phyloP scores from a whole-genome alignment of 2,113 vertebrate species.

The Macaca nemestrina region DNA sequence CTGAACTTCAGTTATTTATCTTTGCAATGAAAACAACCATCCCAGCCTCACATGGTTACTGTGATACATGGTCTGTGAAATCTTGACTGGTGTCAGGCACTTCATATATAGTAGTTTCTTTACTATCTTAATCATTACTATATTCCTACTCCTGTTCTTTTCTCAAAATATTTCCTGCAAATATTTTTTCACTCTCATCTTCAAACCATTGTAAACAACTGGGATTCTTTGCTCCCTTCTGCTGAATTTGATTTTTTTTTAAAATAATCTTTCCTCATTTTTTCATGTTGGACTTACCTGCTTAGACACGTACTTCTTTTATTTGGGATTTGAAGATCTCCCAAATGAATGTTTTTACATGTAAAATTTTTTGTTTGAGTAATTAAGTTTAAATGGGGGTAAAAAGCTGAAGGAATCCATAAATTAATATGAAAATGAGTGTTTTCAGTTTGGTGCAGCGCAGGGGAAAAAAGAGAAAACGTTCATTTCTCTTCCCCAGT shows the following conservation, averaged over 20 bases:
- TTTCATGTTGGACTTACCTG: not conserved
- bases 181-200: not conserved
- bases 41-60: not conserved
- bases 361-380: not conserved
- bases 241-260: conserved; percentile 1
- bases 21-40: not conserved
- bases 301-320: not conserved
- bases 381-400: not conserved
- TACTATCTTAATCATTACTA: not conserved
- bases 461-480: not conserved
- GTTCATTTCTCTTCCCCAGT: not conserved
- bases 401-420: conserved; percentile 7
- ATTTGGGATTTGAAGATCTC: not conserved
- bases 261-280: not conserved
- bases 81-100: not conserved
- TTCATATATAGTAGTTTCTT: not conserved
- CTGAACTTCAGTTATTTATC: not conserved
- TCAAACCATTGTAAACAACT: not conserved
- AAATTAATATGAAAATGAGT: conserved; percentile 28
- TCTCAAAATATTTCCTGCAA: conserved; percentile 1
- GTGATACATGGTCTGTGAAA: not conserved
- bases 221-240: not conserved
- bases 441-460: not conserved
- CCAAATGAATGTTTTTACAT: not conserved
- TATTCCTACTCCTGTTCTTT: not conserved